Percentiles rank a stretch among this genome's conserved stretches.
phyloP scores from a whole-genome alignment of 2,113 vertebrate genomes.

The Sterrhoptilus dennistouni region DNA sequence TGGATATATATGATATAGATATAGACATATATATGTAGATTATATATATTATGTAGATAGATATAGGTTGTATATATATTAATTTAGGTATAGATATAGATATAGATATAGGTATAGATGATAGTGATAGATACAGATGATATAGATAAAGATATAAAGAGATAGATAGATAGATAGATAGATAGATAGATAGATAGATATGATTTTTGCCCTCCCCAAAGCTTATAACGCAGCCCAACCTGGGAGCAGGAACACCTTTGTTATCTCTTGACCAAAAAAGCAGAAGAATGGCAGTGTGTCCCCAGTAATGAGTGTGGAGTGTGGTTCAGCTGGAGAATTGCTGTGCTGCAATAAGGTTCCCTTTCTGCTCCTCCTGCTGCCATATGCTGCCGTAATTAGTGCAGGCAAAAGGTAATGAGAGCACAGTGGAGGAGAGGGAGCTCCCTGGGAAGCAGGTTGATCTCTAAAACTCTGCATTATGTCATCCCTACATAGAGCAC shows the following conservation, averaged over 20 bases:
- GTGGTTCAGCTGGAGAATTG: background rate
- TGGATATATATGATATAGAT: too few relatives aligned
- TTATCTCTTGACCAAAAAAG: background rate
- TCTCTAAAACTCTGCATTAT: background rate
- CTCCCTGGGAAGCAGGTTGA: background rate
- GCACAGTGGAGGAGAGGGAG: background rate
- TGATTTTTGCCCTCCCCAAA: background rate
- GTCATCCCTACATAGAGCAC: background rate
- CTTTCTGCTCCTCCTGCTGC: background rate
- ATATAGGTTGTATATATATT: background rate
- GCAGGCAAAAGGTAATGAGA: slow-evolving; percentile 17
- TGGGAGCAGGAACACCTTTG: background rate
- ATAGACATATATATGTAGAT: too few relatives aligned
- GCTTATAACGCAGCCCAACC: background rate
- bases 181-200: background rate
- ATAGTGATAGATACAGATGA: background rate
- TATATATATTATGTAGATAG: background rate
- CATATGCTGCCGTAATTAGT: slow-evolving; percentile 40
- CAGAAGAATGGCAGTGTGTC: background rate
- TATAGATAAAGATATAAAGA: too few relatives aligned
- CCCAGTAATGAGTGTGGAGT: background rate
- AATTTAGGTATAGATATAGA: background rate
- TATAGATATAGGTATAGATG: background rate
- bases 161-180: background rate
- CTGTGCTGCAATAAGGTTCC: background rate